phyloP scores from a whole-genome alignment of 92 coral and sea anemone species.

The Parazoanthus swiftii region DNA sequence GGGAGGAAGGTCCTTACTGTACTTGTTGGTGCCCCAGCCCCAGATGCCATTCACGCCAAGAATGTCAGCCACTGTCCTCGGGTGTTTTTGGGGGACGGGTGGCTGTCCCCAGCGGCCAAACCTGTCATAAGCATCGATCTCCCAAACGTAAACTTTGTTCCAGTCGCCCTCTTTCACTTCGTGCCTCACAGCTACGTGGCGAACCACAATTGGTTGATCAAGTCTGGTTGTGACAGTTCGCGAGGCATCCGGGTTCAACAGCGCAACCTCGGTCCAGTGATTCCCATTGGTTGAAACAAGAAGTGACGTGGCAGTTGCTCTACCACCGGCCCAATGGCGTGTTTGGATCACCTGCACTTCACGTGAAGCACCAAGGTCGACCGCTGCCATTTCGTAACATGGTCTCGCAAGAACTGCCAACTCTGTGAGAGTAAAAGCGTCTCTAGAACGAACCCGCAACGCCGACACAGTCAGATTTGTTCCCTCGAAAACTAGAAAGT shows the following conservation, averaged over 20 bases:
- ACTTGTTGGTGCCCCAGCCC: slow-evolving; percentile 34
- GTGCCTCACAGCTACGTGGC: slow-evolving; percentile 27
- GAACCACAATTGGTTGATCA: not conserved
- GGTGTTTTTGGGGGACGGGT: slow-evolving; percentile 3
- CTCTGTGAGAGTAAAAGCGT: not conserved
- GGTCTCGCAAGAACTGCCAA: slow-evolving; percentile 10
- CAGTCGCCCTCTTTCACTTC: slow-evolving; percentile 11
- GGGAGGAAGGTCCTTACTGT: slow-evolving; percentile 14
- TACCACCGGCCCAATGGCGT: slow-evolving; percentile 25
- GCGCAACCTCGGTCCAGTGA: slow-evolving; percentile 22
- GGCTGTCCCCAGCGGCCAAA: slow-evolving; percentile 23
- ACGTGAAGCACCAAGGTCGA: slow-evolving; percentile 6
- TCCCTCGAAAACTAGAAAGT: not conserved
- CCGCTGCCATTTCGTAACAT: slow-evolving; percentile 36
- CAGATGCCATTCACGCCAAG: slow-evolving; percentile 36
- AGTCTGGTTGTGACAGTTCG: slow-evolving; percentile 21
- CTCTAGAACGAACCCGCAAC: not conserved
- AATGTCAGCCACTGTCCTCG: not conserved
- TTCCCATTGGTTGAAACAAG: slow-evolving; percentile 25
- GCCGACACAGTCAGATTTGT: slow-evolving; percentile 5
- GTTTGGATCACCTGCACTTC: slow-evolving; percentile 27
- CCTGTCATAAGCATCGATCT: slow-evolving; percentile 9
- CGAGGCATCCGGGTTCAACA: slow-evolving; percentile 3
- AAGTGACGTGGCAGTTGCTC: slow-evolving; percentile 15
- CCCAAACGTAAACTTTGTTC: slow-evolving; percentile 37